Conservation (phyloP, 2,113 vertebrate genomes). For the Bujurquina vittata region DNA sequence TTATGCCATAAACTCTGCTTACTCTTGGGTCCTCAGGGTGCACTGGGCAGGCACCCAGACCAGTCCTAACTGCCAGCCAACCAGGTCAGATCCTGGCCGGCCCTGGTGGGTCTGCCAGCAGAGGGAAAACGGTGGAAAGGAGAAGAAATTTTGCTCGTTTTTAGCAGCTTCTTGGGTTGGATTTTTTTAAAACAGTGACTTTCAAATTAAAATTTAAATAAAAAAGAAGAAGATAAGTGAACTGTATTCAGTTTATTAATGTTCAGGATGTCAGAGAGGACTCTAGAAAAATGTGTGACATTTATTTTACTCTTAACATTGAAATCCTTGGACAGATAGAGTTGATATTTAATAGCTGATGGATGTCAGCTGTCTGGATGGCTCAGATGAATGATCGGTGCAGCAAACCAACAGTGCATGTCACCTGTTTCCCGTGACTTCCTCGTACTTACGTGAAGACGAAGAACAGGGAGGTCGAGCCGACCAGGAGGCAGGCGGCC, state of each 20-base stretch:
- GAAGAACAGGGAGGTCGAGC: conserved; percentile 94
- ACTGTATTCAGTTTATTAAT: neutral
- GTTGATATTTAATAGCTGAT: neutral
- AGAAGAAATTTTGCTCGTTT: neutral
- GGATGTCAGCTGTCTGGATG: neutral
- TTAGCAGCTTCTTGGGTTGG: neutral
- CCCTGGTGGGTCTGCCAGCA: conserved; percentile 25
- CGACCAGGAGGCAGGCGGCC: conserved; percentile 89
- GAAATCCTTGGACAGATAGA: neutral
- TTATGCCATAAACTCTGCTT: conserved; percentile 59
- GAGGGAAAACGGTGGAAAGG: conserved; percentile 8
- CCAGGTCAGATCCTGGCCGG: conserved; percentile 49
- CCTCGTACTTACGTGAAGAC: conserved; percentile 92
- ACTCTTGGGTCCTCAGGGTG: conserved; percentile 42
- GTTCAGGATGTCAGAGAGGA: neutral
- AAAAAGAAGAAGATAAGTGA: neutral
- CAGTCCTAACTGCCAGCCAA: conserved; percentile 32
- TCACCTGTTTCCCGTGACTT: conserved; percentile 7
- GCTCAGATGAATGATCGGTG: neutral
- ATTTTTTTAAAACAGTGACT: neutral
- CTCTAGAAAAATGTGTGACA: neutral
- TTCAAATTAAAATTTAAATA: neutral
- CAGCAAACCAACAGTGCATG: neutral
- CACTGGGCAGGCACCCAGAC: conserved; percentile 42
- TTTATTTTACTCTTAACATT: neutral